These are phyloP conservation scores for Cryptocheilus praepositus DNA, from an alignment of 2,888 invertebrate species.

Conservation along the genomic window DNA sequence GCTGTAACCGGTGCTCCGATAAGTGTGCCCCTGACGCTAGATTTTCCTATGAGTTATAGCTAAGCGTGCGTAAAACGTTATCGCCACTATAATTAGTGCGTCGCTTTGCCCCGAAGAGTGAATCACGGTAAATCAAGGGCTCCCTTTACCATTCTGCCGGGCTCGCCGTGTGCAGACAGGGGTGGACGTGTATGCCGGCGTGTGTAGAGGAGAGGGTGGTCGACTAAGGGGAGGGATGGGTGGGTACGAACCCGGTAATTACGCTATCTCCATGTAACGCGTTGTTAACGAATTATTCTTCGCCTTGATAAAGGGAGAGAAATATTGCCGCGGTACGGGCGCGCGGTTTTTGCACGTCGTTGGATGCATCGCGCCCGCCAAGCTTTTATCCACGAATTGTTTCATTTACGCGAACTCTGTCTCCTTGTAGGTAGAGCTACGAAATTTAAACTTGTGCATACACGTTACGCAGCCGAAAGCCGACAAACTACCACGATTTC, in stretches of 20 bases:
- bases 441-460: too few relatives aligned
- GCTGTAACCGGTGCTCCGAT: constrained; percentile 50
- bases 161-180: background rate
- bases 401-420: constrained; percentile 13
- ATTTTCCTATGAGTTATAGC: constrained; percentile 63
- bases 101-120: constrained; percentile 59
- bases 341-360: constrained; percentile 20
- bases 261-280: constrained; percentile 64
- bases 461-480: too few relatives aligned
- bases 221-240: background rate
- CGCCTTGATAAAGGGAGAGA: constrained; percentile 61
- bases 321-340: constrained; percentile 40
- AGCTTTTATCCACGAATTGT: constrained; percentile 40
- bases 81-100: constrained; percentile 65
- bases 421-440: too few relatives aligned
- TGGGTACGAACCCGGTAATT: constrained; percentile 58
- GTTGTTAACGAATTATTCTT: constrained; percentile 68
- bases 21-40: constrained; percentile 54
- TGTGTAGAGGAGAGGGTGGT: background rate
- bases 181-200: background rate
- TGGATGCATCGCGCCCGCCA: constrained; percentile 15
- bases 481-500: background rate
- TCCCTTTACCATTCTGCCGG: constrained; percentile 7
- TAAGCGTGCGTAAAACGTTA: constrained; percentile 64
- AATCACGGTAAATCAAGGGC: constrained; percentile 62